A percentile compares a stretch with the other conserved stretches of the same genome.
phyloP scores from a whole-genome alignment of 1,140 invertebrate genomes.

The Paracyclopina nana region DNA sequence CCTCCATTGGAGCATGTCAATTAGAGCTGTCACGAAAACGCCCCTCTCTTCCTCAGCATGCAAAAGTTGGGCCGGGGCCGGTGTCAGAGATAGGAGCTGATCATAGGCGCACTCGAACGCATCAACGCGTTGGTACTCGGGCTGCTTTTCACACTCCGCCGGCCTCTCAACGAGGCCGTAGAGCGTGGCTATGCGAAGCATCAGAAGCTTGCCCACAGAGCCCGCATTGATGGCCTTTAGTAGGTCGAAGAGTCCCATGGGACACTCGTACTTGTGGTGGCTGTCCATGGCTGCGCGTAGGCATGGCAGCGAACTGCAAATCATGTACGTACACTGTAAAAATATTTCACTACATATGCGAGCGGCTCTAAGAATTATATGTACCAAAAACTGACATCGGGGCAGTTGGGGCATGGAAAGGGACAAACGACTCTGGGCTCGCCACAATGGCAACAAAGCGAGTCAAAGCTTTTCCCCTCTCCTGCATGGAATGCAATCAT shows the following conservation, averaged over 20 bases:
- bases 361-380: neutral
- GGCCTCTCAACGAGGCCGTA: no score
- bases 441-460: neutral
- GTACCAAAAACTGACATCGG: neutral
- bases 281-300: neutral
- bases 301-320: conserved; percentile 1
- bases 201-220: no score
- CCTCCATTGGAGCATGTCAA: no score
- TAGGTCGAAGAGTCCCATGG: neutral
- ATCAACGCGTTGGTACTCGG: no score
- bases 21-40: no score
- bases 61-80: no score
- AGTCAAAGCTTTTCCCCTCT: no score
- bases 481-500: neutral
- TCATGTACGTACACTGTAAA: neutral
- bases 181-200: no score
- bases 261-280: neutral
- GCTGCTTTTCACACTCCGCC: no score
- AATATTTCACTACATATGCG: neutral
- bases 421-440: neutral
- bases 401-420: neutral
- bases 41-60: no score
- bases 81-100: no score
- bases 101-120: no score
- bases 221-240: neutral